These are phyloP conservation scores for Tenthredo notha DNA, from an alignment of 2,888 invertebrate genomes.

Conservation along the genomic window DNA sequence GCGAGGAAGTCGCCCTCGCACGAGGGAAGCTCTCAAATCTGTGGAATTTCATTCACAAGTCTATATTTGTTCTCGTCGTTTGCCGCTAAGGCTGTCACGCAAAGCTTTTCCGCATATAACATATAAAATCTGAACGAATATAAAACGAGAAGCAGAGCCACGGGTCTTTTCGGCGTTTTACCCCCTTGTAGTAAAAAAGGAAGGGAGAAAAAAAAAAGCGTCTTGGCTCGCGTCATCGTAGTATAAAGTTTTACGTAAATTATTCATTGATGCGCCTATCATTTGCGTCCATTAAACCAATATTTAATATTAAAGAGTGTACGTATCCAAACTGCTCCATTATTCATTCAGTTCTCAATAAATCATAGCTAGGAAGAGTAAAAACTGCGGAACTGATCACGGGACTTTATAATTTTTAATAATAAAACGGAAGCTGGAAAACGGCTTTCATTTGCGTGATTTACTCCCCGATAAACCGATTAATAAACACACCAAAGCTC, in stretches of 20 bases:
- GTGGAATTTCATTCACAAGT: constrained; percentile 52
- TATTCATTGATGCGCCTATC: constrained; percentile 49
- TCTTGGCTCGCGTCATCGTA: neutral
- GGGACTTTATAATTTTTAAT: constrained; percentile 44
- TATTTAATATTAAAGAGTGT: constrained; percentile 50
- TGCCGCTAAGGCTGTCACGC: constrained; percentile 40
- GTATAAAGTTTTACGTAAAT: constrained; percentile 45
- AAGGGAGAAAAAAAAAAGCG: neutral
- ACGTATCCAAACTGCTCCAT: constrained; percentile 49
- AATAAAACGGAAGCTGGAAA: constrained; percentile 49
- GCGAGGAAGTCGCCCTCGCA: constrained; percentile 3
- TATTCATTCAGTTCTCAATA: constrained; percentile 42
- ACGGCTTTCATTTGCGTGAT: constrained; percentile 44
- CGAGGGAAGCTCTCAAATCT: constrained; percentile 46
- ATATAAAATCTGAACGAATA: constrained; percentile 33
- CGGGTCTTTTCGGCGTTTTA: neutral
- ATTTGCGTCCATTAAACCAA: constrained; percentile 48
- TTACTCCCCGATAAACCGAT: constrained; percentile 40
- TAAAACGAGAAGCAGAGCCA: constrained; percentile 22
- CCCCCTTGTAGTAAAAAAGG: neutral
- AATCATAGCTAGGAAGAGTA: constrained; percentile 23
- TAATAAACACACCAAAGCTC: constrained; percentile 40
- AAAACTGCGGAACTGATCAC: constrained; percentile 13
- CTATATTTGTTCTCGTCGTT: constrained; percentile 48
- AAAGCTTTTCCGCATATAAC: constrained; percentile 44